Evolutionary conservation across 2,888 invertebrate genomes (phyloP), one percentile per base, ranked within the genome.

Genomic region (Polia nebulosa): DNA sequence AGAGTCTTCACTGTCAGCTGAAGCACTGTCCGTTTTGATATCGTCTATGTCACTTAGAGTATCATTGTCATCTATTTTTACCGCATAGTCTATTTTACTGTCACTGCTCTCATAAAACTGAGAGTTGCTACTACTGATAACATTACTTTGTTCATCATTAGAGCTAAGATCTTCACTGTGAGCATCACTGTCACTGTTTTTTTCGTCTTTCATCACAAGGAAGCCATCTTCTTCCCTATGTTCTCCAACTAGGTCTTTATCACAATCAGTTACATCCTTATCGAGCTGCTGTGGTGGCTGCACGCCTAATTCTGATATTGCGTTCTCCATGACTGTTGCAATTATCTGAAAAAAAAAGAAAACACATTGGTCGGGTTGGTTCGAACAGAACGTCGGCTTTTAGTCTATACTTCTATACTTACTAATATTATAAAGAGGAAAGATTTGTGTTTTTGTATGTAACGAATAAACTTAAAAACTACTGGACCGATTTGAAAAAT

Each of bases 1-100:
- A 1, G 97, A 97, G 88, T 97, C 97, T 87, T 97, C 97, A 82
- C 96, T 96, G 68, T 96, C 96, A 63, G 96, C 96, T 57, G 96
- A 96, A 68, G 94, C 94, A 81, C 94, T 93, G 78, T 96, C 96
- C 47, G 95, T 95, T 91, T 95, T 95, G 77, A 95, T 95, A 87
- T 96, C 96, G 76, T 96, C 96, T 87, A 95, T 94, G 76, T 96
- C 96, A 92, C 95, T 95, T 80, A 96, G 86, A 76, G 95, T 95
- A 87, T 96, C 96, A 90, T 94, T 95, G 84, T 95, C 95, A 80
- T 95, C 95, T 89, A 92, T 89, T 90, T 95, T 95, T 86, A 94
- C 87, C 76, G 95, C 95, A 88, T 91, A 95, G 90, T 94, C 92
- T 89, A 92, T 87, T 89, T 95, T 95, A 91, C 92, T 94, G 89